Conservation (phyloP, 2,113 vertebrate species). For the Rhinopomastus cyanomelas region DNA sequence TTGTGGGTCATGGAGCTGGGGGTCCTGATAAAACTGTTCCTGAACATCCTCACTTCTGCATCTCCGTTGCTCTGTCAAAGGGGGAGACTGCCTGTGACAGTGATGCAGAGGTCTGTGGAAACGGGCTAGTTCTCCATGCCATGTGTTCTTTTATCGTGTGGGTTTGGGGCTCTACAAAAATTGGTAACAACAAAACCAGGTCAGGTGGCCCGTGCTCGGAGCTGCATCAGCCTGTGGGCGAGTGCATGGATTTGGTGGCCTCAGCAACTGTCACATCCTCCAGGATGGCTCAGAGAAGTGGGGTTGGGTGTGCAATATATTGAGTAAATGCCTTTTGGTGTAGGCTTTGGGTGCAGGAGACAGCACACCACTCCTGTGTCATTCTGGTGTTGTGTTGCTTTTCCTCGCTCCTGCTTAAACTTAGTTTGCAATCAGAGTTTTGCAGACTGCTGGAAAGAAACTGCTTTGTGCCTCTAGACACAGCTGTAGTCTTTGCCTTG, state of each 20-base stretch:
- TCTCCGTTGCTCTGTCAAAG: background rate
- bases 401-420: background rate
- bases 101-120: background rate
- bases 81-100: background rate
- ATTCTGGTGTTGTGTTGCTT: background rate
- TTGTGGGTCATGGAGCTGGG: background rate
- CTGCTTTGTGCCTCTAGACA: background rate
- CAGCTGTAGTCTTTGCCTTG: background rate
- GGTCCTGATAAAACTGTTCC: background rate
- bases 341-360: background rate
- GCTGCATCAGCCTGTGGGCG: background rate
- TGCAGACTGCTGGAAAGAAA: background rate
- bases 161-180: background rate
- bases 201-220: background rate
- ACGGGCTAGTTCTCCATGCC: background rate
- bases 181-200: background rate
- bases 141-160: background rate
- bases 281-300: rapidly evolving
- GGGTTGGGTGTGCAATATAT: background rate
- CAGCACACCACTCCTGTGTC: background rate
- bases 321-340: background rate
- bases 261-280: background rate
- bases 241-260: background rate
- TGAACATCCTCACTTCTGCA: background rate
- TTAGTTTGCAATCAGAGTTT: background rate